Evolutionary conservation across 2,113 vertebrate genomes (phyloP).

Genomic region (Myrmophylax atrothorax): DNA sequence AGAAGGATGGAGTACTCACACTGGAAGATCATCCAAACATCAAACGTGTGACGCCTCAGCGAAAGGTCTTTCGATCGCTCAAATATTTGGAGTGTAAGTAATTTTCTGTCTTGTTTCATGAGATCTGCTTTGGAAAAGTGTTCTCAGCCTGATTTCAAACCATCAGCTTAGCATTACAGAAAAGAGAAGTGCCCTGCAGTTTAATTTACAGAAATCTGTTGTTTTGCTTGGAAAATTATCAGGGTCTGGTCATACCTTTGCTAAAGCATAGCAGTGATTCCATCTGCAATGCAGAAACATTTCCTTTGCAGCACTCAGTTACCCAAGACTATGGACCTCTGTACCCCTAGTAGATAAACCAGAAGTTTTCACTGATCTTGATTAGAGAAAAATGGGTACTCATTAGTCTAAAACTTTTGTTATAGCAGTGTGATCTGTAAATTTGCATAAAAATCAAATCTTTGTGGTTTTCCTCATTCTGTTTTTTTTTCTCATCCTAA

Average conservation of each 20-base stretch:
- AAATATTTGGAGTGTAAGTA: constrained; percentile 88
- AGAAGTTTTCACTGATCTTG: background rate
- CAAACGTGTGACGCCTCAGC: constrained; percentile 94
- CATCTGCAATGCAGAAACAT: rapidly evolving
- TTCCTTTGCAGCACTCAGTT: background rate
- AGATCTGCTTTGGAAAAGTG: background rate
- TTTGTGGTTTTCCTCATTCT: background rate
- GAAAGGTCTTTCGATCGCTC: constrained; percentile 91
- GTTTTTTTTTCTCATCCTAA: background rate
- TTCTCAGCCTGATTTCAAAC: background rate
- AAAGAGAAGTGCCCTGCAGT: background rate
- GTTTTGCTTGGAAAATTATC: background rate
- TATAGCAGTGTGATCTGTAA: background rate
- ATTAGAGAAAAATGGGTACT: background rate
- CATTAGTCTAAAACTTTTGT: rapidly evolving
- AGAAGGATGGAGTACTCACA: constrained; percentile 82
- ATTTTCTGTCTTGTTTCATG: background rate
- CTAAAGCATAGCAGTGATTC: rapidly evolving
- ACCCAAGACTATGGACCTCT: background rate
- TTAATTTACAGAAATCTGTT: background rate
- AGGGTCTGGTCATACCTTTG: background rate
- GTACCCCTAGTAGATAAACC: background rate
- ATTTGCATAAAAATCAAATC: background rate
- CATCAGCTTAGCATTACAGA: background rate
- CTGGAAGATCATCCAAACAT: constrained; percentile 95